Evolutionary conservation across 2,797 vertebrate species (phyloP).

Genomic region (Pangasius krempfi): DNA sequence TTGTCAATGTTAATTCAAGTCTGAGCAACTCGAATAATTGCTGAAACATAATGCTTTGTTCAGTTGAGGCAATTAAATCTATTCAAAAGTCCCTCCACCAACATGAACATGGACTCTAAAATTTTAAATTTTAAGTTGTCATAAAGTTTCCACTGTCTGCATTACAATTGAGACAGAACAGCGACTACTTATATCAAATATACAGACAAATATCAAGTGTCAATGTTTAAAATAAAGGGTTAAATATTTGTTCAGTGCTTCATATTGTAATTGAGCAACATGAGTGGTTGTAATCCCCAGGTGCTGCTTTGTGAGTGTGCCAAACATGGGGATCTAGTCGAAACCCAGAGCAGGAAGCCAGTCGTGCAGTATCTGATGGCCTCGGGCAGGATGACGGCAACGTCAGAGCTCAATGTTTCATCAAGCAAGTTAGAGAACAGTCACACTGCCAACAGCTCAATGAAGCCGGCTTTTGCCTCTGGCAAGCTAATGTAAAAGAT

Average conservation of each 20-base stretch:
- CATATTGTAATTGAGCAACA: slow-evolving; percentile 57
- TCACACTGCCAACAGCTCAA: slow-evolving; percentile 14
- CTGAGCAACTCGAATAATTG: background rate
- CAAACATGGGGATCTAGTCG: slow-evolving; percentile 67
- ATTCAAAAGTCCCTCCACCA: background rate
- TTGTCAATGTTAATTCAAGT: slow-evolving; percentile 28
- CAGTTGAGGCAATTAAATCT: background rate
- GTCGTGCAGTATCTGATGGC: slow-evolving; percentile 58
- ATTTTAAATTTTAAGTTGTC: background rate
- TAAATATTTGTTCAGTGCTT: slow-evolving; percentile 59
- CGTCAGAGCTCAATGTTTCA: slow-evolving; percentile 25
- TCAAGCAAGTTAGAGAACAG: slow-evolving; percentile 11
- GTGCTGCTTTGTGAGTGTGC: slow-evolving; percentile 53
- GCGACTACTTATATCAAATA: background rate
- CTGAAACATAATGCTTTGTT: background rate
- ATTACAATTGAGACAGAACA: background rate
- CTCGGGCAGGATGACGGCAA: slow-evolving; percentile 53
- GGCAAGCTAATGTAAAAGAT: slow-evolving; percentile 22
- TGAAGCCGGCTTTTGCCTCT: slow-evolving; percentile 5
- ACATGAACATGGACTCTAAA: background rate
- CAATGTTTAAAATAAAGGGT: slow-evolving; percentile 44
- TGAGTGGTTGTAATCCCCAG: slow-evolving; percentile 60
- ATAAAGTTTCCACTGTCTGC: background rate
- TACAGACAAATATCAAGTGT: slow-evolving; percentile 11
- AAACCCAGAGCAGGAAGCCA: slow-evolving; percentile 74